Percentiles rank a stretch among this genome's conserved stretches.
Conservation (phyloP, 2,888 invertebrate species). For the Arrhopalites spinosus region DNA sequence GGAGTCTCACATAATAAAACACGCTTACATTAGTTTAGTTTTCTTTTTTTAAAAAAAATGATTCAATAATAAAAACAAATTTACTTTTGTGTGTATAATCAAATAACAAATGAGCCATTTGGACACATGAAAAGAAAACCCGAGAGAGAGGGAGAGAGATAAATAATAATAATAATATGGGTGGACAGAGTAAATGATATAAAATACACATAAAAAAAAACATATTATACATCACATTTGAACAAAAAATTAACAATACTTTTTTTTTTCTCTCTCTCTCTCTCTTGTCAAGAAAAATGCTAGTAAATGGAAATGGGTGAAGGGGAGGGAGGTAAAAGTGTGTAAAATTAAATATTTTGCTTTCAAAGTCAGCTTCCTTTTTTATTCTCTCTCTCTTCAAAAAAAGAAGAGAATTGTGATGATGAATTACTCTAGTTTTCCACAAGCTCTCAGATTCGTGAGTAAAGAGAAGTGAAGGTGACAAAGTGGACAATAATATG, state of each 20-base stretch:
- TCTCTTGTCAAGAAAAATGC: background rate
- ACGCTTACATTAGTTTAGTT: too few relatives aligned
- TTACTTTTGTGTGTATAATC: too few relatives aligned
- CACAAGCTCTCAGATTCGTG: constrained; percentile 2
- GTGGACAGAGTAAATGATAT: background rate
- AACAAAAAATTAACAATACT: background rate
- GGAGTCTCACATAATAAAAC: too few relatives aligned
- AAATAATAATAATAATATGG: too few relatives aligned
- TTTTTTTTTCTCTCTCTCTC: background rate
- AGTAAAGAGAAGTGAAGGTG: constrained; percentile 29
- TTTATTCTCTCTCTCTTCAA: background rate
- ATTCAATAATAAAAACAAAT: background rate
- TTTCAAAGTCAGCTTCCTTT: constrained; percentile 17
- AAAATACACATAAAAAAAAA: background rate
- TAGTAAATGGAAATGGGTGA: background rate
- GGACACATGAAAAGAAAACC: background rate
- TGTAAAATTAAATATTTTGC: constrained; percentile 34
- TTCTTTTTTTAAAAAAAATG: too few relatives aligned
- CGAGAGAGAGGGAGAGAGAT: constrained; percentile 3
- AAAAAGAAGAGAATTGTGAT: background rate
- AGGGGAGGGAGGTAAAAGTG: constrained; percentile 25
- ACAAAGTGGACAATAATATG: constrained; percentile 17
- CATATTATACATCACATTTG: background rate
- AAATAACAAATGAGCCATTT: background rate
- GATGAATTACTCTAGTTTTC: constrained; percentile 29